A percentile compares a stretch with the other conserved stretches of the same genome.
These are phyloP conservation scores for Microctonus aethiopoides DNA, from an alignment of 2,888 invertebrate genomes.

Conservation along the genomic window DNA sequence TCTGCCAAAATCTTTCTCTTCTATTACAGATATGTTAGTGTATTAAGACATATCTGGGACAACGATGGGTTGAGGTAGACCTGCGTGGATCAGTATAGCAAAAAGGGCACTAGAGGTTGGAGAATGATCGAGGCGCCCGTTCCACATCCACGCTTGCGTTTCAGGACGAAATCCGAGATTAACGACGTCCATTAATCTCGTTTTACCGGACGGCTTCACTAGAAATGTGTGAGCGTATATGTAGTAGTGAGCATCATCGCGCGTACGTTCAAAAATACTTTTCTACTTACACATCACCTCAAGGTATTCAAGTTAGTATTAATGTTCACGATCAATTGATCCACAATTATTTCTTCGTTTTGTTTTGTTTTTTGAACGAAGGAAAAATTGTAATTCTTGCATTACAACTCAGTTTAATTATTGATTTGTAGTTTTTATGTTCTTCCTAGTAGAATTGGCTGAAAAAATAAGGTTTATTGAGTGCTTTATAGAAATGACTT, in stretches of 20 bases:
- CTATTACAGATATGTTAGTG: not conserved
- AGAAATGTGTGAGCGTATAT: conserved; percentile 9
- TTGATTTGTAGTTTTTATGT: too few species aligned
- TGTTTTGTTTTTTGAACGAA: too few species aligned
- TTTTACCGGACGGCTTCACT: conserved; percentile 25
- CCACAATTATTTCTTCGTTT: not conserved
- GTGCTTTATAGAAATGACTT: too few species aligned
- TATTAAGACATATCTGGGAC: conserved; percentile 6
- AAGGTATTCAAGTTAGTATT: conserved; percentile 6
- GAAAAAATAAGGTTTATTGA: too few species aligned
- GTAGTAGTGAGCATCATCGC: not conserved
- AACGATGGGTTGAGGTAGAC: conserved; percentile 35
- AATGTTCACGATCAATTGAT: not conserved
- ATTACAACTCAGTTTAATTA: too few species aligned
- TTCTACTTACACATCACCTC: not conserved
- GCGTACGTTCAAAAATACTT: not conserved
- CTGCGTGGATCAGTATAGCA: conserved; percentile 20
- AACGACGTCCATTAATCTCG: conserved; percentile 33
- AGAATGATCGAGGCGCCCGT: conserved; percentile 11
- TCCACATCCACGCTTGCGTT: conserved; percentile 15
- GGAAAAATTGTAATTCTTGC: too few species aligned
- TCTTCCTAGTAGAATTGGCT: too few species aligned
- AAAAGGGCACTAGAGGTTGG: conserved; percentile 20
- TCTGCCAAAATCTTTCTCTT: not conserved
- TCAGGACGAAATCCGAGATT: conserved; percentile 32